Evolutionary conservation across 2,888 invertebrate species (phyloP), one percentile per base, ranked within the genome.

Genomic region (Acanthopleura granulata): DNA sequence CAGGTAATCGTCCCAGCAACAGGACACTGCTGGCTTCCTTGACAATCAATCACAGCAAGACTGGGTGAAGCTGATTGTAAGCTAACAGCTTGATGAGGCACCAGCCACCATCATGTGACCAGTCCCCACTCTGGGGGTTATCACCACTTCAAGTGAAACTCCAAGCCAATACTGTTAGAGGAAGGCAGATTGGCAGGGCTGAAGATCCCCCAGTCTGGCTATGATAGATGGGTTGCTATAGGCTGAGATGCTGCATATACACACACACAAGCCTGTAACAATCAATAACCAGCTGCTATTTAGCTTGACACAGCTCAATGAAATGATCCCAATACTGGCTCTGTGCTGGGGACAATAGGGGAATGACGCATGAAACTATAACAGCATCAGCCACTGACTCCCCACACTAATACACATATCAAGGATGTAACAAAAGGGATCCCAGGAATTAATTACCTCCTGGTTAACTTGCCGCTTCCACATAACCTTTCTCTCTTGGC

Each of bases 241-340:
- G 25, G 66, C 22, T 66, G 66, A 66, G 66, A 66, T 66, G 66
- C 57, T 18, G 66, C 66, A 27, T 66, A 66, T 66, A 66, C 29
- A 66, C 66, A 66, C 66, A 66, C 66, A 66, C 66, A 66, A 66
- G 66, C 27, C 66, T 66, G 27, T 66, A 66, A 66, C 66, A 66
- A 66, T 66, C 66, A 66, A 66, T 66, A 66, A 66, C 66, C 66
- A 66, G 66, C 66, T 66, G 66, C 66, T 66, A 66, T 66, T 66
- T 66, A 66, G 66, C 29, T 66, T 27, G 66, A 66, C 66, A 66
- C 25, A 66, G 22, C 66, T 66, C 66, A 66, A 66, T 66, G 66
- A 66, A 66, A 66, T 66, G 66, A 66, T 66, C 66, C 66, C 66
- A 66, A 22, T 27, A 27, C 66, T 66, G 16, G 12, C 57, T 66